phyloP scores from a whole-genome alignment of 2,888 invertebrate genomes.

The Yponomeuta plumbellus region DNA sequence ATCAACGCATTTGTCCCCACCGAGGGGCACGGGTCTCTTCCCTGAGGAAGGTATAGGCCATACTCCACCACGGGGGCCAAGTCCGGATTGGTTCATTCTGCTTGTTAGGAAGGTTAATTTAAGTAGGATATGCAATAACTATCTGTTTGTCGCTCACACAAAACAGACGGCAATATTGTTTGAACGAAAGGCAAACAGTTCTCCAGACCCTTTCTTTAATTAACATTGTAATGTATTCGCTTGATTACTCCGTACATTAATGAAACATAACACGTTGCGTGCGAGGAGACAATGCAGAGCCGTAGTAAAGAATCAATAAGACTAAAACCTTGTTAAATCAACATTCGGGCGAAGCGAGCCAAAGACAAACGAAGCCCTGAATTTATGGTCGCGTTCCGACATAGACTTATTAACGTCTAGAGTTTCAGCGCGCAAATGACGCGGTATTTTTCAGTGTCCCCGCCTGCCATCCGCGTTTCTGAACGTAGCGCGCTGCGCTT shows the following conservation, averaged over 20 bases:
- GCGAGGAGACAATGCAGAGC: slow-evolving; percentile 60
- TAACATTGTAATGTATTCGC: too few relatives aligned
- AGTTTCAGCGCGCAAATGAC: slow-evolving; percentile 45
- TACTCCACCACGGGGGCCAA: too few relatives aligned
- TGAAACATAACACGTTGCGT: slow-evolving; percentile 53
- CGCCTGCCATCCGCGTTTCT: not conserved
- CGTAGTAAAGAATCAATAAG: slow-evolving; percentile 75
- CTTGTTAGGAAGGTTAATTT: too few relatives aligned
- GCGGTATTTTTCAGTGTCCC: slow-evolving; percentile 50
- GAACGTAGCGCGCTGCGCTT: not conserved
- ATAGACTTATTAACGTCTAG: slow-evolving; percentile 32
- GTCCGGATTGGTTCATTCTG: too few relatives aligned
- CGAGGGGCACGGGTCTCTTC: too few relatives aligned
- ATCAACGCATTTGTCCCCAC: too few relatives aligned
- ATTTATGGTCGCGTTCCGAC: slow-evolving; percentile 60
- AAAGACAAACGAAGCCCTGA: slow-evolving; percentile 72
- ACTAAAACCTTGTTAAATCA: slow-evolving; percentile 76
- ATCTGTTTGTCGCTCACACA: too few relatives aligned
- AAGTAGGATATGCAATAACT: too few relatives aligned
- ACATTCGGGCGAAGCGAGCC: slow-evolving; percentile 67
- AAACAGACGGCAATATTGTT: too few relatives aligned
- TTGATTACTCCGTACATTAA: slow-evolving; percentile 45
- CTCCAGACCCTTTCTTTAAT: too few relatives aligned
- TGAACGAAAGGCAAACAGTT: too few relatives aligned
- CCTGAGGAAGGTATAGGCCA: too few relatives aligned